Evolutionary conservation across 35 echinoderm and acorn worm genomes (phyloP).

Genomic region (Ophiothrix spiculata): DNA sequence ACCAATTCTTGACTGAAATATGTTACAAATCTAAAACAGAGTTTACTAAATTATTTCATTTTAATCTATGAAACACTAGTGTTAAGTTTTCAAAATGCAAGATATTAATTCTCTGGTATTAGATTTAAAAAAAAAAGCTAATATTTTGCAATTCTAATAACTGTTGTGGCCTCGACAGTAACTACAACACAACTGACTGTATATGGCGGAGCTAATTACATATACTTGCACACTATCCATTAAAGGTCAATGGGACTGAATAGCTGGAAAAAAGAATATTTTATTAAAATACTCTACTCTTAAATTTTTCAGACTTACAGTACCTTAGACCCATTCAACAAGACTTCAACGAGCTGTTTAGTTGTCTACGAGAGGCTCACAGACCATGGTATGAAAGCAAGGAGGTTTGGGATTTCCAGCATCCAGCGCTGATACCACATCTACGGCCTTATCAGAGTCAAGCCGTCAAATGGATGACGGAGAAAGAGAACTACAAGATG

Average conservation of each 20-base stretch:
- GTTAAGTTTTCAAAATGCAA: too few relatives aligned
- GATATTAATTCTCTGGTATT: too few relatives aligned
- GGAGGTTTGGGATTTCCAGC: slow-evolving; percentile 31
- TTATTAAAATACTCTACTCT: background rate
- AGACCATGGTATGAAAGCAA: slow-evolving; percentile 10
- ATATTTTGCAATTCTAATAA: background rate
- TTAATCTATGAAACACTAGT: too few relatives aligned
- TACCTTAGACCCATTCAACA: slow-evolving; percentile 21
- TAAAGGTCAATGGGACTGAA: background rate
- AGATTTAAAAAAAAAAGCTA: too few relatives aligned
- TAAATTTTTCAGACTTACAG: background rate
- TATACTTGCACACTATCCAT: background rate
- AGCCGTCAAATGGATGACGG: slow-evolving; percentile 85
- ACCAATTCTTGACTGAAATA: too few relatives aligned
- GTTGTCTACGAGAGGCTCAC: slow-evolving; percentile 59
- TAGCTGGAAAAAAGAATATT: background rate
- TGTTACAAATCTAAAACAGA: too few relatives aligned
- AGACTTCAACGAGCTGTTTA: slow-evolving; percentile 71
- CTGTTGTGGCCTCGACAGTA: too few relatives aligned
- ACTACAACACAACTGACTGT: background rate
- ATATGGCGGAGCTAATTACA: background rate
- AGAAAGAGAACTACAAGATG: slow-evolving; percentile 39
- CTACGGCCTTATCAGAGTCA: slow-evolving; percentile 75
- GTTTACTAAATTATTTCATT: too few relatives aligned
- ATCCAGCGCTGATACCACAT: slow-evolving; percentile 39